phyloP scores from a whole-genome alignment of 2,888 invertebrate genomes.

The Lithophane socia region DNA sequence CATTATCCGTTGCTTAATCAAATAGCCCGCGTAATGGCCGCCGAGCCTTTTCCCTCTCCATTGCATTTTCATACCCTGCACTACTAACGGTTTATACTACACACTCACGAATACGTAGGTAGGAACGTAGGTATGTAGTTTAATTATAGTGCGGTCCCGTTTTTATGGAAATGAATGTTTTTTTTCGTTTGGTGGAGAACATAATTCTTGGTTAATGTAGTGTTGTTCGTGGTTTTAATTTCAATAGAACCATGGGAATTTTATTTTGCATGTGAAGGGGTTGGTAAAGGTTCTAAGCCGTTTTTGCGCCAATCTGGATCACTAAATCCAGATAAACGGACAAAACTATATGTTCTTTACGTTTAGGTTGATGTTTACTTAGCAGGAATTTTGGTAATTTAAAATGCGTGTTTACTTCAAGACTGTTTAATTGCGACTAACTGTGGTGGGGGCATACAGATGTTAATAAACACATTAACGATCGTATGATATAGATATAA shows the following conservation, averaged over 20 bases:
- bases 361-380: too few relatives aligned
- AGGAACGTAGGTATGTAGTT: conserved; percentile 1
- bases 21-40: conserved; percentile 82
- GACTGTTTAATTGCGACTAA: too few relatives aligned
- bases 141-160: conserved; percentile 40
- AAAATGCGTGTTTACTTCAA: too few relatives aligned
- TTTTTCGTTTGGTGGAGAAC: conserved; percentile 27
- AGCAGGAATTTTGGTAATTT: too few relatives aligned
- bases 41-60: conserved; percentile 52
- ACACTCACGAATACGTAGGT: conserved; percentile 11
- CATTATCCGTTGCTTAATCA: conserved; percentile 85
- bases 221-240: background rate
- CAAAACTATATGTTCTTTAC: too few relatives aligned
- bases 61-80: conserved; percentile 70
- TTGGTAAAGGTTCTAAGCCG: background rate
- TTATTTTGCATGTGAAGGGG: background rate
- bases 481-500: too few relatives aligned
- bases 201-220: conserved; percentile 20
- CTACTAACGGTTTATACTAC: conserved; percentile 44
- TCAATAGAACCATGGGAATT: background rate
- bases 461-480: too few relatives aligned
- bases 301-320: too few relatives aligned
- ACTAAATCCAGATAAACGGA: too few relatives aligned
- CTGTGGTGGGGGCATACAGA: too few relatives aligned
- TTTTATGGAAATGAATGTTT: conserved; percentile 36